Evolutionary conservation across 2,797 vertebrate species (phyloP), one percentile per base, ranked within the genome.

Genomic region (Rhadinocentrus ornatus): DNA sequence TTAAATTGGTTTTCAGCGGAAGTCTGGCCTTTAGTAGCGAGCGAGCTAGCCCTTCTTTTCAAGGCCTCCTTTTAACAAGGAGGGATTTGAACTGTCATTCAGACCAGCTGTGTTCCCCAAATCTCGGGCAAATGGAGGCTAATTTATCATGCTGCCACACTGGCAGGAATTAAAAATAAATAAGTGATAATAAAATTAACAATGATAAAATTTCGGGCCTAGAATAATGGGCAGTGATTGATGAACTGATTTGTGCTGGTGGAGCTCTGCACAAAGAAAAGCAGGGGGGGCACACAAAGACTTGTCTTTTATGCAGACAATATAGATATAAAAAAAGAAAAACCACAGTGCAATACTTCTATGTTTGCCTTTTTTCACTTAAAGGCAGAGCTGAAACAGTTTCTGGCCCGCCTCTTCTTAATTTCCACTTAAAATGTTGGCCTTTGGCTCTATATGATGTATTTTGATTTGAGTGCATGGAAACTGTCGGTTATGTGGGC

Each of bases 251-350:
- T 2, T 52, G 59, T 62, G 62, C 44, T 66, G 50, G 54, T 53
- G 34, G 8, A 26, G 75, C 70, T 75, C 31, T 62, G 69, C 79
- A 91, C 90, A 91, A 91, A 91, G 84, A 50, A 50, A 78, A 78
- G 29, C 34, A 54, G 64, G 24, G 57, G 41, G 66, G 34, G 16
- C 20, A 39, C 69, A 73, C 77, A 67, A 69, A 75, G 61, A 58
- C 48, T 7, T 27, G 63, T 62, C 70, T 72, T 29, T 70, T n/a
- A 62, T 41, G 41, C 60, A 62, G 29, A 35, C 50, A 20, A 22
- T n/a, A 18, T n/a, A n/a, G n/a, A 24, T 52, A 29, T 29, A 6
- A 20, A 9, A 35, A 60, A 1, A 52, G 59, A 35, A 60, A 1
- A 52, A 56, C 44, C 53, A 50, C n/a, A 71, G 55, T 32, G 50